Base-by-base conservation (phyloP, 2,113 vertebrate genomes). In the Okapia johnstoni region DNA sequence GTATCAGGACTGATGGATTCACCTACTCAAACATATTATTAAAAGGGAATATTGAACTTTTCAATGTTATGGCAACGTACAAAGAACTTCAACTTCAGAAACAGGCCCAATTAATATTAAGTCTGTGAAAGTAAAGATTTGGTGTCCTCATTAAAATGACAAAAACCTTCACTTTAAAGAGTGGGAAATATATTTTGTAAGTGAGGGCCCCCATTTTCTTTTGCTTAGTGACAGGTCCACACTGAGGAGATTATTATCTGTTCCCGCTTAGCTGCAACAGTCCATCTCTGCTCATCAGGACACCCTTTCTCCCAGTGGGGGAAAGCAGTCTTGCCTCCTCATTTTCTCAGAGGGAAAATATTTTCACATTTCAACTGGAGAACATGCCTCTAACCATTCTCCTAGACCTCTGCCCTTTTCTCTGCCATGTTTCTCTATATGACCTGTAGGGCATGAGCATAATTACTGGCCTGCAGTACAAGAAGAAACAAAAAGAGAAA, bases 141-240 rank as follows among this genome's bases (percentile, higher is more conserved):
- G 48, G 40, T 96, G 14, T 92, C 91, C 94, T 97, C 97, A 95
- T 98, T 97, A 97, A 98, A 96, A 97, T 96, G 88, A 94, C 63
- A 98, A 96, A 97, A 97, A 23, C 60, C 30, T 36, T 96, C 54
- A 97, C 92, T 96, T 93, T 46, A 89, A 92, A 94, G 88, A 90
- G 19, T 58, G 30, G 63, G 55, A 96, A 97, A 93, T 93, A 86
- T 26, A 94, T 94, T 83, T 95, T 95, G 3, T 97, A 90, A 58
- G 57, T 79, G 92, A 93, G n/a, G 28, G 61, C 46, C 28, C 52
- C 55, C 66, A 26, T 50, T 92, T 90, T 95, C 83, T 94, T 96
- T 97, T 73, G 8, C 70, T 87, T 93, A 80, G 26, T 97, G 83
- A 95, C 70, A 92, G 7, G 40, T 89, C 57, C 76, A 94, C 92